Conservation (phyloP, 64 coral and sea anemone species). For the Porites australiensis region DNA sequence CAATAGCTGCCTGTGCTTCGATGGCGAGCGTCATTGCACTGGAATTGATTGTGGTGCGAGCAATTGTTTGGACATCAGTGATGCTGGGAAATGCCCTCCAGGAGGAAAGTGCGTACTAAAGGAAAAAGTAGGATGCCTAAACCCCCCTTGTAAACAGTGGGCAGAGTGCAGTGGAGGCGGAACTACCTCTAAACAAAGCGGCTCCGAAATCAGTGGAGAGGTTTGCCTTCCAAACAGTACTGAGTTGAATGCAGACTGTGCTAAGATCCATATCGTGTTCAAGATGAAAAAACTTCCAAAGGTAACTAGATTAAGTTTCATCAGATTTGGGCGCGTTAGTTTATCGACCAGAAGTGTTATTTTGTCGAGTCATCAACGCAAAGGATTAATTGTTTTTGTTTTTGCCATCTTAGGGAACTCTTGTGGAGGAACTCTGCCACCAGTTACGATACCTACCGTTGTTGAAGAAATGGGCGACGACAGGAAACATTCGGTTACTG, state of each 20-base stretch:
- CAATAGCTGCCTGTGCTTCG: constrained; percentile 69
- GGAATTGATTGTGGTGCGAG: constrained; percentile 79
- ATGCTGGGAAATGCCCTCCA: constrained; percentile 16
- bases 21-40: constrained; percentile 63
- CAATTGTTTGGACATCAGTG: constrained; percentile 58
- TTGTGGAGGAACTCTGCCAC: constrained; percentile 89
- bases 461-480: constrained; percentile 70
- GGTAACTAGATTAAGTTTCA: constrained; percentile 16
- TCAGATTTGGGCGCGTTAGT: not conserved
- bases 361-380: not conserved
- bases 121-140: constrained; percentile 64
- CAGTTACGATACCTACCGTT: constrained; percentile 71
- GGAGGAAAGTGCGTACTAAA: constrained; percentile 69
- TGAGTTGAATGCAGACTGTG: constrained; percentile 79
- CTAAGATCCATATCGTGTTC: constrained; percentile 90
- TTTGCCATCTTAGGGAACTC: constrained; percentile 62
- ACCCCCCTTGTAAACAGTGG: constrained; percentile 75
- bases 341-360: not conserved
- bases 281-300: constrained; percentile 62
- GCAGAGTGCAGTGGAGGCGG: constrained; percentile 69
- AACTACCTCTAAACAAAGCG: constrained; percentile 47
- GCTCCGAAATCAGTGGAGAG: constrained; percentile 59
- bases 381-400: not conserved
- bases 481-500: constrained; percentile 71
- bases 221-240: constrained; percentile 87